phyloP scores from a whole-genome alignment of 2,113 vertebrate genomes.

The Prunella fulvescens region DNA sequence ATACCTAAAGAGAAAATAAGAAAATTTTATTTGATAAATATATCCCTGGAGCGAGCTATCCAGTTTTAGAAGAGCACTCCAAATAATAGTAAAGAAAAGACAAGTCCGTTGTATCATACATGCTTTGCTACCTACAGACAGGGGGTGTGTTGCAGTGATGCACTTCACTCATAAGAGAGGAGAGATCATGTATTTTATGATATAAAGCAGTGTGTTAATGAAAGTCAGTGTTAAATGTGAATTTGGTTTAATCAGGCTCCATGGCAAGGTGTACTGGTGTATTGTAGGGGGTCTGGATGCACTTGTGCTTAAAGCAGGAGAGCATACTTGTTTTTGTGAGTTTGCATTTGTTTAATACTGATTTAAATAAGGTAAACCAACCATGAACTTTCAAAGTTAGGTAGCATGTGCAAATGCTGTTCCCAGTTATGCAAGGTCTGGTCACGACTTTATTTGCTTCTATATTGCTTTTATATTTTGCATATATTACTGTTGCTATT shows the following conservation, averaged over 20 bases:
- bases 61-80: neutral
- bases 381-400: neutral
- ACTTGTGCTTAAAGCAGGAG: fast-evolving
- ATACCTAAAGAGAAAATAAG: neutral
- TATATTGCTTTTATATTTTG: neutral
- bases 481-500: neutral
- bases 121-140: neutral
- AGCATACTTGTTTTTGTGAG: neutral
- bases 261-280: too few species aligned
- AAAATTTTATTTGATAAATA: neutral
- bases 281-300: neutral
- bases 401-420: neutral
- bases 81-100: neutral
- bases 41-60: neutral
- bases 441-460: neutral
- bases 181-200: fast-evolving
- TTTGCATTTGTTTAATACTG: neutral
- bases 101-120: neutral
- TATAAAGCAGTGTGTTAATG: neutral
- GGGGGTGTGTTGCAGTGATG: neutral
- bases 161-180: neutral
- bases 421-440: neutral
- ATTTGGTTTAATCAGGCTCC: fast-evolving
- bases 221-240: neutral
- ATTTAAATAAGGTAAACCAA: neutral